phyloP scores from a whole-genome alignment of 2,113 vertebrate species.

The Larimichthys polyactis region DNA sequence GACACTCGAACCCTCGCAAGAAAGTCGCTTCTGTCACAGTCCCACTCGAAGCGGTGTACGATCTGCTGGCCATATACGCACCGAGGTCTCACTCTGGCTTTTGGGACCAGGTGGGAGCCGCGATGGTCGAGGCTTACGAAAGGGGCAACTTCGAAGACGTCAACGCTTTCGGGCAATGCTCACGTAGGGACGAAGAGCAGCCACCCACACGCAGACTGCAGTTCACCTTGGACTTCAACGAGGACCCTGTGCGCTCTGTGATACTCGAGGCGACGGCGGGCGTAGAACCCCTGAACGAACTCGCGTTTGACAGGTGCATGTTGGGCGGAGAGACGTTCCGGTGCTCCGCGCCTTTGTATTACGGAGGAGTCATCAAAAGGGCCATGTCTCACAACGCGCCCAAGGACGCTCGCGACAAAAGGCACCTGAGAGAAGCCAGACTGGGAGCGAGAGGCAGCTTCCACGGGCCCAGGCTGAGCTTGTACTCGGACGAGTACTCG shows the following conservation, averaged over 20 bases:
- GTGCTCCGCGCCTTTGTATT: background rate
- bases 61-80: background rate
- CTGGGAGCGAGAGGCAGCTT: background rate
- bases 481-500: background rate
- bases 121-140: background rate
- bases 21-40: background rate
- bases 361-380: background rate
- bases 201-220: fast-evolving
- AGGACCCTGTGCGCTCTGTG: slow-evolving; percentile 1
- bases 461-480: slow-evolving; percentile 10
- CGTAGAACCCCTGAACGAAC: background rate
- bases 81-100: background rate
- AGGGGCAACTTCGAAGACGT: background rate
- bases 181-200: background rate
- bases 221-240: slow-evolving; percentile 9
- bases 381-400: background rate
- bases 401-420: fast-evolving
- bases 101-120: background rate
- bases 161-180: background rate
- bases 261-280: background rate
- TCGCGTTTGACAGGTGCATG: background rate
- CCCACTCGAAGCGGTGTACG: slow-evolving; percentile 2
- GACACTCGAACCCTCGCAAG: background rate
- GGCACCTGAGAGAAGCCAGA: background rate
- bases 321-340: background rate